These are phyloP conservation scores for Pluvialis apricaria DNA, from an alignment of 2,113 vertebrate species.

Conservation along the genomic window DNA sequence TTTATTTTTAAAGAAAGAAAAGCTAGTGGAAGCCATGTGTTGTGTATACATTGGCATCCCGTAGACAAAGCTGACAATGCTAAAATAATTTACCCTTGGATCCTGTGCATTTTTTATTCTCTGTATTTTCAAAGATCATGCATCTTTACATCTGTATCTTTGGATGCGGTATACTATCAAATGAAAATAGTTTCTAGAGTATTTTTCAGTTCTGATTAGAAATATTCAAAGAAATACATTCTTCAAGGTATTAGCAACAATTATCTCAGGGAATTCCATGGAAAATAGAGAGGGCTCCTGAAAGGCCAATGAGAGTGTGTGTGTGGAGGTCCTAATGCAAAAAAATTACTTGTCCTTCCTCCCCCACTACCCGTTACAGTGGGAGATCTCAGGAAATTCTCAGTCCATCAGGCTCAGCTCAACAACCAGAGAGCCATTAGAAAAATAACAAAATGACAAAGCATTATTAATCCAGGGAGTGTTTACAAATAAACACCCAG, in stretches of 20 bases:
- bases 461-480: not conserved
- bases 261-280: not conserved
- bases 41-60: not conserved
- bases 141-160: not conserved
- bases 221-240: not conserved
- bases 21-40: not conserved
- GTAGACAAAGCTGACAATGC: not conserved
- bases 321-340: not conserved
- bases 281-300: not conserved
- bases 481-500: not conserved
- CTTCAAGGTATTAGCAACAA: not conserved
- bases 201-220: not conserved
- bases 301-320: not conserved
- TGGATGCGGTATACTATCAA: not conserved
- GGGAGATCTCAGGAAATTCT: not conserved
- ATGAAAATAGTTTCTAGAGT: not conserved
- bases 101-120: not conserved
- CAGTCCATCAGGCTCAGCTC: not conserved
- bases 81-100: not conserved
- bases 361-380: not conserved
- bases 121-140: not conserved
- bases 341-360: not conserved
- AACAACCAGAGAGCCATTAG: not conserved
- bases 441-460: not conserved
- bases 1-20: not conserved